Evolutionary conservation across 2,797 vertebrate genomes (phyloP).

Genomic region (Rhinella marina): DNA sequence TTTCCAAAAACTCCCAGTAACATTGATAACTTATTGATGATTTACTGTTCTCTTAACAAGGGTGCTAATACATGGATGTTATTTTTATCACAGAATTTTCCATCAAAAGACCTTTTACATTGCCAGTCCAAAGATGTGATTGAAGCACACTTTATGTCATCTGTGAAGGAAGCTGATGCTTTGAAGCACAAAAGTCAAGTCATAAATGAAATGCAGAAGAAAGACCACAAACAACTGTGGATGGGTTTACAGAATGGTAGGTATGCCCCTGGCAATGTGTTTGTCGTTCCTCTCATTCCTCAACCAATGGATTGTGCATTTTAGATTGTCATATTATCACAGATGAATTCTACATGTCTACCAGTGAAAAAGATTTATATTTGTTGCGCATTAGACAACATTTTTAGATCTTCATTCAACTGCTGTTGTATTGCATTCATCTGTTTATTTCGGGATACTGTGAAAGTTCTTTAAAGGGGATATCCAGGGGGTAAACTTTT

Average conservation of each 20-base stretch:
- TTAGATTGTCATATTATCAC: too few species aligned
- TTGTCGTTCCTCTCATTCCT: background rate
- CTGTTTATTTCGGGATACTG: too few species aligned
- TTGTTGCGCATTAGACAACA: too few species aligned
- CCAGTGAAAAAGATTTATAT: too few species aligned
- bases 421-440: too few species aligned
- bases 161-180: conserved; percentile 98
- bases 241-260: conserved; percentile 98
- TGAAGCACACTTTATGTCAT: conserved; percentile 98
- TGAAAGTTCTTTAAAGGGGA: too few species aligned
- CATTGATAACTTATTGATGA: too few species aligned
- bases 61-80: background rate
- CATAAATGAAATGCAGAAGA: conserved; percentile 99
- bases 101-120: conserved; percentile 92
- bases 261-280: conserved; percentile 42
- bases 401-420: too few species aligned
- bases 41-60: background rate
- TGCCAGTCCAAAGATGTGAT: conserved; percentile 90
- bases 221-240: conserved; percentile 99
- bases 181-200: conserved; percentile 98
- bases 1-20: too few species aligned
- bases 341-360: too few species aligned
- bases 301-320: too few species aligned
- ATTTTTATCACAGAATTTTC: conserved; percentile 82
- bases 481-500: too few species aligned